phyloP scores from a whole-genome alignment of 2,113 vertebrate species.

The Dromaius novaehollandiae region DNA sequence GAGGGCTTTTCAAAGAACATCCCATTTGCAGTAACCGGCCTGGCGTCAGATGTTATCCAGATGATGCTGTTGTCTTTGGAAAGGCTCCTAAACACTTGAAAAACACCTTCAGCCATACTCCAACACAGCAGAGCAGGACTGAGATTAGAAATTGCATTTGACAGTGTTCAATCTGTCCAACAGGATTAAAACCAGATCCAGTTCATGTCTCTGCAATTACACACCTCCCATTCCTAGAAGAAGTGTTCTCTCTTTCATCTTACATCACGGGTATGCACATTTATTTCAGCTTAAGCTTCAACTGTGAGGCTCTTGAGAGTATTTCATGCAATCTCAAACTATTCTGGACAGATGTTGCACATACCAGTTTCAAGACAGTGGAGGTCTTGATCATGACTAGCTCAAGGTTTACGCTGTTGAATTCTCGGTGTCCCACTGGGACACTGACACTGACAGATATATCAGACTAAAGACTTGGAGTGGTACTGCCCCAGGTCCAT shows the following conservation, averaged over 20 bases:
- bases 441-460: not conserved
- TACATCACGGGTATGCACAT: not conserved
- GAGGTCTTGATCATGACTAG: conserved; percentile 14
- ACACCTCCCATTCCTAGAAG: conserved; percentile 41
- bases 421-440: not conserved
- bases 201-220: conserved; percentile 55
- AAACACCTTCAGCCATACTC: conserved; percentile 63
- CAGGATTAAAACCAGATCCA: conserved; percentile 61
- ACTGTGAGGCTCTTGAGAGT: conserved; percentile 11
- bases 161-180: conserved; percentile 34
- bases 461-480: not conserved
- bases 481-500: not conserved
- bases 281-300: conserved; percentile 14
- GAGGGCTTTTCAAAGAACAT: conserved; percentile 56
- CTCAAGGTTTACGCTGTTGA: conserved; percentile 2
- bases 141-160: conserved; percentile 54
- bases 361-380: conserved; percentile 13
- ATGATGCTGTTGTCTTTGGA: conserved; percentile 70
- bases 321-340: conserved; percentile 3
- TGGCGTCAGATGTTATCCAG: conserved; percentile 68
- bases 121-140: not conserved
- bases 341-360: conserved; percentile 36
- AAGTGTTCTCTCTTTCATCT: conserved; percentile 55
- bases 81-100: conserved; percentile 64
- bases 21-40: conserved; percentile 49